phyloP scores from a whole-genome alignment of 2,888 invertebrate species.

The Pherbina coryleti region DNA sequence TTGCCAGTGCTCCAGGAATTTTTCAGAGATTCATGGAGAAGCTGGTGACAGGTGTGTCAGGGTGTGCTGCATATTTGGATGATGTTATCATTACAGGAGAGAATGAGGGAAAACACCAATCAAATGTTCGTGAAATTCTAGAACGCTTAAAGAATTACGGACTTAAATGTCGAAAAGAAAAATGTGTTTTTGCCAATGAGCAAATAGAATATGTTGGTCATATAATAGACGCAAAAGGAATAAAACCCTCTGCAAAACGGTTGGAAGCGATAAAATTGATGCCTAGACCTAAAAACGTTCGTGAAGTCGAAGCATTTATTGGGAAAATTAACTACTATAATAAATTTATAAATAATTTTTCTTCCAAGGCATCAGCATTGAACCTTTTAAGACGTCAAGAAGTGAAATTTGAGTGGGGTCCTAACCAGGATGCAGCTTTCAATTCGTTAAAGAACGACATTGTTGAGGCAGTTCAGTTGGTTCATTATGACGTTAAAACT shows the following conservation, averaged over 20 bases:
- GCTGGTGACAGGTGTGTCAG: no score
- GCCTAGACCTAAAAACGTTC: slow-evolving; percentile 21
- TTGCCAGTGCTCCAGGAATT: slow-evolving; percentile 42
- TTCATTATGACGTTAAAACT: background rate
- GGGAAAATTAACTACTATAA: slow-evolving; percentile 45
- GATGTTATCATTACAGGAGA: no score
- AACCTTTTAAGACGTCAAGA: slow-evolving; percentile 11
- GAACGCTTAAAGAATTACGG: slow-evolving; percentile 25
- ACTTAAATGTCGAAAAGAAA: slow-evolving; percentile 33
- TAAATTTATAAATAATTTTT: slow-evolving; percentile 44
- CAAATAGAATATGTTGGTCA: slow-evolving; percentile 46
- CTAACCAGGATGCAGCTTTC: background rate
- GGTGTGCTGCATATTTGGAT: no score
- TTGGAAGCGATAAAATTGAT: slow-evolving; percentile 40
- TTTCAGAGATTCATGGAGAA: no score
- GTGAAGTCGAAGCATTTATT: slow-evolving; percentile 36
- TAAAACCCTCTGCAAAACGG: slow-evolving; percentile 39
- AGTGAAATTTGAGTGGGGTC: background rate
- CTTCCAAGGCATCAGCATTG: slow-evolving; percentile 41
- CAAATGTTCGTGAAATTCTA: slow-evolving; percentile 32
- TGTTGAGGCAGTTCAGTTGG: background rate
- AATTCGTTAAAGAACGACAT: background rate
- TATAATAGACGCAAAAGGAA: slow-evolving; percentile 37
- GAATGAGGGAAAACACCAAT: no score
- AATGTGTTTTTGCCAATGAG: slow-evolving; percentile 40